Conservation (phyloP, 2,113 vertebrate genomes). For the Hydropotes inermis region DNA sequence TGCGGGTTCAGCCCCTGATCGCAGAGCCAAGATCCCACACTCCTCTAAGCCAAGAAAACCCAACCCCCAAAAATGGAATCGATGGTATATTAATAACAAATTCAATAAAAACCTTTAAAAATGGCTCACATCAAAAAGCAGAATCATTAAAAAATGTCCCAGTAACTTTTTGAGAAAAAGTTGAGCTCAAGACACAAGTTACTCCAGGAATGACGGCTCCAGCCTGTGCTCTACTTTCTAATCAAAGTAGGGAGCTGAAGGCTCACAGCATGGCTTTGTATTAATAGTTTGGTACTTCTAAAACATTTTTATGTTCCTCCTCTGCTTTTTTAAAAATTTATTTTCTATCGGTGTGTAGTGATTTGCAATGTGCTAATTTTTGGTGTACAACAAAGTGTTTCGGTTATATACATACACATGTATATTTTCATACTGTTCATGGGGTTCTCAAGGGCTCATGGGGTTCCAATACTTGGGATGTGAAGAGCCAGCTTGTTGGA, state of each 20-base stretch:
- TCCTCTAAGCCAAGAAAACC: not conserved
- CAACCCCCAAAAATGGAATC: not conserved
- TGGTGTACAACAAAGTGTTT: not conserved
- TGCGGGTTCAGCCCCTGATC: rapidly evolving
- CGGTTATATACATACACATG: rapidly evolving
- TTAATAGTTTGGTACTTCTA: not conserved
- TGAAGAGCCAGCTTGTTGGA: not conserved
- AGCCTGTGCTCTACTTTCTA: rapidly evolving
- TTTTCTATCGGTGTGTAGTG: not conserved
- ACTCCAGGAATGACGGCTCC: rapidly evolving
- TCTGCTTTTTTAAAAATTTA: not conserved
- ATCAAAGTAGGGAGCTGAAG: not conserved
- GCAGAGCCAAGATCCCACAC: not conserved
- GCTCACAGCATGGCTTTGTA: not conserved
- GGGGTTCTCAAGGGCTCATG: not conserved
- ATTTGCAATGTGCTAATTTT: not conserved
- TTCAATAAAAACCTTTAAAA: not conserved
- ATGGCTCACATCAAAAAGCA: not conserved
- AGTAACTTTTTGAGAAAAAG: not conserved
- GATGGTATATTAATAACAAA: not conserved
- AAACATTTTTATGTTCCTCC: not conserved
- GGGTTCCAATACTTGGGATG: not conserved
- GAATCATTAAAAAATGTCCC: not conserved
- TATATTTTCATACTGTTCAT: rapidly evolving
- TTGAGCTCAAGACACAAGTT: rapidly evolving